Evolutionary conservation across 1,140 invertebrate genomes (phyloP), one percentile per base, ranked within the genome.

Genomic region (Stegodyphus mimosarum): DNA sequence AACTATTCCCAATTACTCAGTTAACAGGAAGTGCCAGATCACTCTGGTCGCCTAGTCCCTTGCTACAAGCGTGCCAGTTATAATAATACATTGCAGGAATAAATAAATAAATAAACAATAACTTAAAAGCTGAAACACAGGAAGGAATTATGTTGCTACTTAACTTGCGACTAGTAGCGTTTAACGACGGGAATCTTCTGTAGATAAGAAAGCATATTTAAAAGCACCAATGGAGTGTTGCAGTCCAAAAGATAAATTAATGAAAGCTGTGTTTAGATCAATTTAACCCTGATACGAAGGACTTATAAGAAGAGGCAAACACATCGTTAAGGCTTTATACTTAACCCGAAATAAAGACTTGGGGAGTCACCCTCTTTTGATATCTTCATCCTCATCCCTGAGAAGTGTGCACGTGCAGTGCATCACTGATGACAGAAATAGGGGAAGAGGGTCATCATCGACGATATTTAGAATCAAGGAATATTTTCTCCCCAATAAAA

Each of bases 341-440:
- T 33, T 51, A 76, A 33, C 52, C 66, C n/a, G n/a, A 70, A 79
- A 79, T 79, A 55, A 70, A 79, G 77, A 79, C 77, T 63, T 33
- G 64, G 55, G 55, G 55, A 76, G 74, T 66, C 60, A 49, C 60
- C 52, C 52, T 70, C 64, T 50, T 79, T 79, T 79, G 77, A 79
- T 79, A 79, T 52, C 77, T 79, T 70, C 64, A 79, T 79, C 77
- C 66, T 49, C 77, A 15, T 60, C 55, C 63, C 7, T 2, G 63
- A 15, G 15, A 79, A 70, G 51, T 52, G 64, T 6, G 64, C 55
- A 60, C 66, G 77, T 79, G 75, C 48, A 10, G 4, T 17, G 77
- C 69, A 79, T 79, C 6, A 13, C 17, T 70, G 66, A 79, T 79
- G 33, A 33, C 33, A 33, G 33, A 33, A 33, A 33, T 33, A 33